A percentile compares a stretch with the other conserved stretches of the same genome.
Evolutionary conservation across 2,888 invertebrate genomes (phyloP).

Genomic region (Caenorhabditis afra): DNA sequence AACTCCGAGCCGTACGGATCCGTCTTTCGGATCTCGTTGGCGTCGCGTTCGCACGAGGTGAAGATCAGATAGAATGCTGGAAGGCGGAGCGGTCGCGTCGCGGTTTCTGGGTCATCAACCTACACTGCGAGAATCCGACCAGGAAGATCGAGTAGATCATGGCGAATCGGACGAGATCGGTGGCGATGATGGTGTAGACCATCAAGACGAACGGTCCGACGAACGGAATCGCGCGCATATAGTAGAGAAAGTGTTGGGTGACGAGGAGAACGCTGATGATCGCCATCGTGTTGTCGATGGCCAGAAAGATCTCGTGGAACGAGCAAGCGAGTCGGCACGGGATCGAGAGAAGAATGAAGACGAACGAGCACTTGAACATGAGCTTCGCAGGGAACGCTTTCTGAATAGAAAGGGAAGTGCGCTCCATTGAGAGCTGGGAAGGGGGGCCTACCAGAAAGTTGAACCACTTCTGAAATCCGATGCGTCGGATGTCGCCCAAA

Average conservation of each 20-base stretch:
- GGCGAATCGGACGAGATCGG: slow-evolving; percentile 86
- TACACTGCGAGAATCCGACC: slow-evolving; percentile 93
- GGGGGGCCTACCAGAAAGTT: slow-evolving; percentile 86
- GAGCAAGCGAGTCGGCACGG: slow-evolving; percentile 84
- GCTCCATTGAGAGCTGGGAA: background rate
- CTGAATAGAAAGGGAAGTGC: slow-evolving; percentile 83
- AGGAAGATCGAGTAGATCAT: slow-evolving; percentile 97
- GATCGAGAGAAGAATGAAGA: slow-evolving; percentile 90
- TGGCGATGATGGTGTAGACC: slow-evolving; percentile 94
- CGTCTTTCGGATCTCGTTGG: slow-evolving; percentile 17
- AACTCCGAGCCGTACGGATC: slow-evolving; percentile 34
- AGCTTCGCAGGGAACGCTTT: slow-evolving; percentile 92
- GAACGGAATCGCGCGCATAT: slow-evolving; percentile 81
- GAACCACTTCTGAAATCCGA: slow-evolving; percentile 82
- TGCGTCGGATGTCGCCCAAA: slow-evolving; percentile 71
- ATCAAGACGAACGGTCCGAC: slow-evolving; percentile 99
- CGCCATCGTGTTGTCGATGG: slow-evolving; percentile 69
- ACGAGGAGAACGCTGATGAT: slow-evolving; percentile 66
- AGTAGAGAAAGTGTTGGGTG: slow-evolving; percentile 69
- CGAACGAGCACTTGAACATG: slow-evolving; percentile 94
- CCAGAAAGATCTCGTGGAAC: slow-evolving; percentile 55
- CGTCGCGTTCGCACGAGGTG: slow-evolving; percentile 84
- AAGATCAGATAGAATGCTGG: slow-evolving; percentile 89
- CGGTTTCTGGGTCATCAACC: background rate
- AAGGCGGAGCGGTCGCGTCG: slow-evolving; percentile 2